phyloP scores from a whole-genome alignment of 2,888 invertebrate species.

The Andrena praecox region DNA sequence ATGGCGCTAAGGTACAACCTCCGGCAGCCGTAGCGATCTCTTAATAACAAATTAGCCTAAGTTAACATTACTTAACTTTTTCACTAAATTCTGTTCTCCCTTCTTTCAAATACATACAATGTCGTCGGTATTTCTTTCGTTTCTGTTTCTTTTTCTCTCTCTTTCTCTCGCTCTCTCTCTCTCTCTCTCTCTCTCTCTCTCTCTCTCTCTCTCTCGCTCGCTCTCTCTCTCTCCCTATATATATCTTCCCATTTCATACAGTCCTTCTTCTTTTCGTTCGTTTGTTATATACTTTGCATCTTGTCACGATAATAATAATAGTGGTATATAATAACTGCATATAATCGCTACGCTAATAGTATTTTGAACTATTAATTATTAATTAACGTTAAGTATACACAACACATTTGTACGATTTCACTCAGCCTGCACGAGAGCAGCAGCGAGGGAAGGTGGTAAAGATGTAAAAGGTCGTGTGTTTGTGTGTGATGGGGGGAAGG shows the following conservation, averaged over 20 bases:
- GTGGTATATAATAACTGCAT: constrained; percentile 74
- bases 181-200: constrained; percentile 36
- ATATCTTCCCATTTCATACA: constrained; percentile 68
- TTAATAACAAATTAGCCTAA: constrained; percentile 76
- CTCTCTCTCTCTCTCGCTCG: not conserved
- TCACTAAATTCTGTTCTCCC: constrained; percentile 67
- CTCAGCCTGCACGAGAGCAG: constrained; percentile 79
- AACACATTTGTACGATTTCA: constrained; percentile 85
- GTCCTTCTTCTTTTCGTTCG: constrained; percentile 53
- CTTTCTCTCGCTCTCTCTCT: constrained; percentile 21
- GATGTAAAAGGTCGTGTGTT: constrained; percentile 54
- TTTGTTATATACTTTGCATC: constrained; percentile 68
- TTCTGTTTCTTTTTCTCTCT: constrained; percentile 29
- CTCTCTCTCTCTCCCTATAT: not conserved
- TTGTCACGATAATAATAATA: constrained; percentile 73
- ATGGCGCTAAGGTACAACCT: constrained; percentile 66
- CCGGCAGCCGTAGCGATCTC: constrained; percentile 66
- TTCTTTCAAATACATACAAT: constrained; percentile 63
- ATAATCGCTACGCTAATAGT: constrained; percentile 76
- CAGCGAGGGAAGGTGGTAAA: constrained; percentile 75
- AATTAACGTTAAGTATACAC: constrained; percentile 84
- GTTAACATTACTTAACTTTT: constrained; percentile 74
- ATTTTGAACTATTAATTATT: constrained; percentile 79
- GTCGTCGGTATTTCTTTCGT: constrained; percentile 45
- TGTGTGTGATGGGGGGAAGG: constrained; percentile 3